A percentile compares a stretch with the other conserved stretches of the same genome.
These are phyloP conservation scores for Drosophila nannoptera DNA, from an alignment of 1,140 invertebrate genomes.

Conservation along the genomic window DNA sequence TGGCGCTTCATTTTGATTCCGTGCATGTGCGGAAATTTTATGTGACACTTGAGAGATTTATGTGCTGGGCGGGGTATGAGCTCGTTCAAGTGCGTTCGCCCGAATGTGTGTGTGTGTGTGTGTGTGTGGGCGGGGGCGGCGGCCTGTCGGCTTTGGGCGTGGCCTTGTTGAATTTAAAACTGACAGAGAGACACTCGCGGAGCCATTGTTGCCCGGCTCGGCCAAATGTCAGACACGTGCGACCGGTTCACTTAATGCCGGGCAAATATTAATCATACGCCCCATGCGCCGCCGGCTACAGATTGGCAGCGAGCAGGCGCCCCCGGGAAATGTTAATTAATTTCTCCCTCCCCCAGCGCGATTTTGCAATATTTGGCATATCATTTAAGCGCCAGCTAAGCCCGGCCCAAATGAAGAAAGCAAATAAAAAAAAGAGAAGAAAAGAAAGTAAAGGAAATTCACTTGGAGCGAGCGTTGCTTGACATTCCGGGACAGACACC, in stretches of 20 bases:
- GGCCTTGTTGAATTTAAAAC: conserved; percentile 63
- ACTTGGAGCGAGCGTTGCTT: conserved; percentile 58
- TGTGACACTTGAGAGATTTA: conserved; percentile 77
- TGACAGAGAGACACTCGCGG: conserved; percentile 36
- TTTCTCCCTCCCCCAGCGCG: conserved; percentile 33
- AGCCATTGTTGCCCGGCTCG: conserved; percentile 13
- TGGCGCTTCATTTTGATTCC: conserved; percentile 69
- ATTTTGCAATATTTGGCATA: conserved; percentile 59
- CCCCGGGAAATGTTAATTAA: conserved; percentile 58
- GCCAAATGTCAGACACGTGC: conserved; percentile 26
- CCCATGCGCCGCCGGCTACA: conserved; percentile 12
- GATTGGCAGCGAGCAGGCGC: conserved; percentile 1
- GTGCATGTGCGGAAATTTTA: conserved; percentile 77
- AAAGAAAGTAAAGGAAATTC: conserved; percentile 64
- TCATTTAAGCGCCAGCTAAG: conserved; percentile 49
- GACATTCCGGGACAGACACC: conserved; percentile 54
- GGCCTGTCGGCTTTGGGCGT: conserved; percentile 39
- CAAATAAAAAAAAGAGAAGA: conserved; percentile 16
- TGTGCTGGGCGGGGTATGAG: conserved; percentile 28
- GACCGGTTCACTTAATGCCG: conserved; percentile 26
- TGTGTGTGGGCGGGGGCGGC: too few relatives aligned
- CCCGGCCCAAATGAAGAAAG: neutral
- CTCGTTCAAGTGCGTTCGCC: conserved; percentile 14
- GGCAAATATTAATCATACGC: conserved; percentile 70
- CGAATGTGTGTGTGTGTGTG: too few relatives aligned